Evolutionary conservation across 2,888 invertebrate species (phyloP), one percentile per base, ranked within the genome.

Genomic region (Latrodectus hesperus): DNA sequence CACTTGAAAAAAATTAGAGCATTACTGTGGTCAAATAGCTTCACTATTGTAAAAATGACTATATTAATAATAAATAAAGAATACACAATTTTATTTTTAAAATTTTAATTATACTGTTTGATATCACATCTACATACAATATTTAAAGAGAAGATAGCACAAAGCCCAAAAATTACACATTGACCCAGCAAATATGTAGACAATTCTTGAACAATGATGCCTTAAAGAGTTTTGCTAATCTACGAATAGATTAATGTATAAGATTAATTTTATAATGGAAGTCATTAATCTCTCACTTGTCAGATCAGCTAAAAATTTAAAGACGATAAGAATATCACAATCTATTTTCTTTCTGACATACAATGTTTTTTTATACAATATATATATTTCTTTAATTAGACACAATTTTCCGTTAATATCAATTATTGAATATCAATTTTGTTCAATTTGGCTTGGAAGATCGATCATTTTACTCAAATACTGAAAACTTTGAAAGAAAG

Each of bases 361-460:
- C 38, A 38, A 38, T 38, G 6, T 38, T 38, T 38, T 38, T 38
- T 6, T 38, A 38, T 38, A 38, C 6, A 38, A 38, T 38, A 38
- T 6, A 38, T 38, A 38, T 38, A 38, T 38, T 38, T 38, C 38
- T 38, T 38, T 6, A 0, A 38, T 38, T 6, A 38, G 4, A 38
- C 60, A 55, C 11, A 60, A 60, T 60, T 60, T 11, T 60, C 12
- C 6, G 60, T 12, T 60, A 38, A 38, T 38, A 38, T 38, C 38
- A 38, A 38, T 38, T 38, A 38, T 4, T n/a, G 60, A 60, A 12
- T 22, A 22, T 16, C 12, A 60, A 12, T 60, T 76, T 83, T 82
- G 76, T n/a, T 83, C 83, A 83, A 64, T 55, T 55, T 70, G 49
- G 83, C 76, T 60, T 83, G 76, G 75, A 83, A 83, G 83, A 83